phyloP scores from a whole-genome alignment of 2,888 invertebrate genomes.

The Elysia crispata region DNA sequence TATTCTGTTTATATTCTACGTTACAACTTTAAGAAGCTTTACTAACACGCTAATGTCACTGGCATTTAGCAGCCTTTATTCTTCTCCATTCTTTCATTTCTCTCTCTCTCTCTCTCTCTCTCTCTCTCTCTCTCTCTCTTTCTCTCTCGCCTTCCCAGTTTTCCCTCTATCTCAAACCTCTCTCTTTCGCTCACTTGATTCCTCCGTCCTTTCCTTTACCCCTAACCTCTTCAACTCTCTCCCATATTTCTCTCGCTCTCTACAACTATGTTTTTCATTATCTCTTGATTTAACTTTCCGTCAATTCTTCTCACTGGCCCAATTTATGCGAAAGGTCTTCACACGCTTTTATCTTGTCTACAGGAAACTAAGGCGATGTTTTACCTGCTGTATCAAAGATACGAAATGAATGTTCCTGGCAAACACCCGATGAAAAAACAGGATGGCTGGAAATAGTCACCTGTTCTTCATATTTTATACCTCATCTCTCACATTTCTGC shows the following conservation, averaged over 20 bases:
- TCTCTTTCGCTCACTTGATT: conserved; percentile 3
- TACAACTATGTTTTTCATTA: background rate
- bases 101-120: conserved; percentile 19
- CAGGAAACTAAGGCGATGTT: too few species aligned
- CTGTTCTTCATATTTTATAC: too few species aligned
- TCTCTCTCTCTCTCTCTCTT: conserved; percentile 27
- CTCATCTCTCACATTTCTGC: too few species aligned
- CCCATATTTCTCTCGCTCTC: background rate
- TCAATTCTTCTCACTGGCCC: conserved; percentile 18
- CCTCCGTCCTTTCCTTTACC: background rate
- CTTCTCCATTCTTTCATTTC: conserved; percentile 5
- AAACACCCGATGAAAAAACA: too few species aligned
- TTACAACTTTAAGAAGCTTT: background rate
- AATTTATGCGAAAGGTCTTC: too few species aligned
- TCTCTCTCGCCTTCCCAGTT: background rate
- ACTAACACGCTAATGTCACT: background rate
- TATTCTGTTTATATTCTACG: background rate
- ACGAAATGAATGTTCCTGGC: too few species aligned
- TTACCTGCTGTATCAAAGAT: too few species aligned
- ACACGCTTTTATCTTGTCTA: too few species aligned
- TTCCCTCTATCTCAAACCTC: too few species aligned
- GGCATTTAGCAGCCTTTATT: background rate
- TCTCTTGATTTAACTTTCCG: background rate
- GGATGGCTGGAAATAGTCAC: too few species aligned
- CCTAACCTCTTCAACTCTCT: background rate